A percentile compares a stretch with the other conserved stretches of the same genome.
Conservation (phyloP, 2,113 vertebrate species). For the Chelonoidis abingdonii region DNA sequence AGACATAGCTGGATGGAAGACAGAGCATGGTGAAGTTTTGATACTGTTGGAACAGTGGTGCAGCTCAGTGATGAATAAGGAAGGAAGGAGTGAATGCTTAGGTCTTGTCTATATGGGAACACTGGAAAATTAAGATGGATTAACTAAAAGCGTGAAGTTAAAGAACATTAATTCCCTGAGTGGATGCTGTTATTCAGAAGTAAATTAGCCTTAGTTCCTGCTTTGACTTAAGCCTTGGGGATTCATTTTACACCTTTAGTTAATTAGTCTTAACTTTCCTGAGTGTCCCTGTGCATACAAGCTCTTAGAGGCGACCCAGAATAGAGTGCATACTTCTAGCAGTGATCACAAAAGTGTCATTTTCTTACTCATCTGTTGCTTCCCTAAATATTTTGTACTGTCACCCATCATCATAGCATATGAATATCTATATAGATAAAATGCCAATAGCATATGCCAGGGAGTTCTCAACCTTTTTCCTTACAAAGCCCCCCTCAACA, state of each 20-base stretch:
- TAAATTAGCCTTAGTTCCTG: neutral
- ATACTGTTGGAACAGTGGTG: neutral
- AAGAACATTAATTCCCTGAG: neutral
- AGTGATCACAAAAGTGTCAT: neutral
- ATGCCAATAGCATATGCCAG: neutral
- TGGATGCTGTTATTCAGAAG: neutral
- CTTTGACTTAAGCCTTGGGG: conserved; percentile 30
- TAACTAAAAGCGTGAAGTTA: neutral
- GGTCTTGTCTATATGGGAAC: neutral
- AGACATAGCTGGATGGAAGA: neutral
- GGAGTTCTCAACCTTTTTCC: no score
- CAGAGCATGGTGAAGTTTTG: neutral
- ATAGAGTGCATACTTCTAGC: neutral
- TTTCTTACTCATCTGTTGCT: neutral
- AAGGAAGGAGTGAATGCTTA: neutral
- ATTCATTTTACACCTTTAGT: neutral
- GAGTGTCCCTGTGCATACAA: neutral
- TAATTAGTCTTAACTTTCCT: neutral
- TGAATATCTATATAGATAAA: neutral
- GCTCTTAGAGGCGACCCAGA: neutral
- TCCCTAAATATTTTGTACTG: neutral
- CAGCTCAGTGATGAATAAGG: conserved; percentile 15
- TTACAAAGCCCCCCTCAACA: no score
- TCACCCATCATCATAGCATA: neutral
- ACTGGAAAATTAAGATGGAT: neutral